Evolutionary conservation across 2,888 invertebrate species (phyloP), one percentile per base, ranked within the genome.

Genomic region (Pasiphila rectangulata): DNA sequence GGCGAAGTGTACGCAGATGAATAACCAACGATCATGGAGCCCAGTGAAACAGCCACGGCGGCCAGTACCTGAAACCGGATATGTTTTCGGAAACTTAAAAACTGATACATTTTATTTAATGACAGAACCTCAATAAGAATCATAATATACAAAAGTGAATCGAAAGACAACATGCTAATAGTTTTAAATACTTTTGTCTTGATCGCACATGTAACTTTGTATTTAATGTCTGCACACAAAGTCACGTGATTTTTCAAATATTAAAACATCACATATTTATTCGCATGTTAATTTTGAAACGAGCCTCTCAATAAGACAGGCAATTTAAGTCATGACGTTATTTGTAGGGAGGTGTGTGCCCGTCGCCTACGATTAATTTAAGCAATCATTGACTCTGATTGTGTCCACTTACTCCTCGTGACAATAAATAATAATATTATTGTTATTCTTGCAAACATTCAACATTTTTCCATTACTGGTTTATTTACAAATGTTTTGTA

Each of bases 1-100:
- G 97, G 96, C 2, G 97, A 95, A 0, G 96, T 96, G 71, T 95
- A 97, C n/a, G 94, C 95, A 15, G 95, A 94, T 16, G 94, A 91
- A 73, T 94, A 96, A 4, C 97, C 97, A 50, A 97, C 94, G 13
- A 95, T 93, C 91, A 97, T 91, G 4, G 97, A 96, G 5, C 96
- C 96, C 75, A 96, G 78, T 0, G 96, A 96, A 3, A 97, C 96
- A 23, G 95, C 94, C 5, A 96, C 86, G 0, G 97, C 95, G 19
- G 96, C 96, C 50, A 96, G 72, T 25, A 97, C 91, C 96, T 97
- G 88, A 1, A 90, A 89, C 24, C 29, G 21, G 16, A 42, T 15
- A 30, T 39, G 4, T 44, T 17, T 6, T 4, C n/a, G n/a, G 35
- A 20, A n/a, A 15, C 16, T 35, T 17, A 37, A 25, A 23, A n/a